Conservation (phyloP, 2,797 vertebrate genomes). For the Lepus oiostolus region DNA sequence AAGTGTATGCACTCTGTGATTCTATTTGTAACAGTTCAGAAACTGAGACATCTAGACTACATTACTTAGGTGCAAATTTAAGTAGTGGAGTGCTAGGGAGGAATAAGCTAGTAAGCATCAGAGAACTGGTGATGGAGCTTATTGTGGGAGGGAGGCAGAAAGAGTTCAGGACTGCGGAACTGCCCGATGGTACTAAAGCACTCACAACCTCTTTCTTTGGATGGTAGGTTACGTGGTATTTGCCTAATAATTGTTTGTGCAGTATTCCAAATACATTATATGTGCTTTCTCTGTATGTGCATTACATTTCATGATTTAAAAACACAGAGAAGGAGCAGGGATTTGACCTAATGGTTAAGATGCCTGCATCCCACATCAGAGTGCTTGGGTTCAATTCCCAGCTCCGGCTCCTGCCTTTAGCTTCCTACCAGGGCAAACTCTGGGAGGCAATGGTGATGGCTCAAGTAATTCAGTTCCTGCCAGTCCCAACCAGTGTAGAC, state of each 20-base stretch:
- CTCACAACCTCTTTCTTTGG: background rate
- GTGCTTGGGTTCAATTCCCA: too few relatives aligned
- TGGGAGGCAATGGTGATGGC: too few relatives aligned
- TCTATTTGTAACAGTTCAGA: background rate
- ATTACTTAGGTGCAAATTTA: background rate
- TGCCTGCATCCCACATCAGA: too few relatives aligned
- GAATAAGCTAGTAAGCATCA: background rate
- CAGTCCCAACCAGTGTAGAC: too few relatives aligned
- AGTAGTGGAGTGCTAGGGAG: background rate
- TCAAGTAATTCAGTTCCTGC: too few relatives aligned
- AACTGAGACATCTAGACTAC: background rate
- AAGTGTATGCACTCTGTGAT: fast-evolving
- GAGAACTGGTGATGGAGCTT: background rate
- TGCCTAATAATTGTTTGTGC: background rate
- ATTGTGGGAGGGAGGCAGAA: background rate
- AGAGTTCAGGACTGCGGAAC: background rate
- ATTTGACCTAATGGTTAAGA: too few relatives aligned
- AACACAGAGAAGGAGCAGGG: background rate
- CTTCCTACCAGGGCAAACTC: too few relatives aligned
- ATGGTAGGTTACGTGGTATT: background rate
- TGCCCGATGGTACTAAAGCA: background rate
- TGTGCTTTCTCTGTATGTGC: background rate
- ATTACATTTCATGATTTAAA: background rate
- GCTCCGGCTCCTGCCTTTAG: too few relatives aligned
- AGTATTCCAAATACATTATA: background rate